Evolutionary conservation across 2,113 vertebrate genomes (phyloP).

Genomic region (Indri indri): DNA sequence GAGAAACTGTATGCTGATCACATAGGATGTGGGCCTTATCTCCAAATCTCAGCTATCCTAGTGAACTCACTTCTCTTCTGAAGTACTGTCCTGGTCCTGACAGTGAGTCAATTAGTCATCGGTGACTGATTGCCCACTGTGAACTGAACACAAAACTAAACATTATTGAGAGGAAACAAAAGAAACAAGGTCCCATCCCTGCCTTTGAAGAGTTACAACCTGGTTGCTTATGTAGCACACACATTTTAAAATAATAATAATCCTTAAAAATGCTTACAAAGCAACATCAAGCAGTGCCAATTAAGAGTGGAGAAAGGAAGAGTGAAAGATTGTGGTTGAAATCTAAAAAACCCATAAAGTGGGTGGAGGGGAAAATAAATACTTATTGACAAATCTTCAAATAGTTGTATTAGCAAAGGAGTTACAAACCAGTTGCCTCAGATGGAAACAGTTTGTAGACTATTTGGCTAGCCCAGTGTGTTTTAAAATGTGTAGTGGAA

Average conservation of each 20-base stretch:
- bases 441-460: neutral
- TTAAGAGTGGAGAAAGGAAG: conserved; percentile 1
- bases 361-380: neutral
- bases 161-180: conserved; percentile 39
- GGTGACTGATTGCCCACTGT: conserved; percentile 19
- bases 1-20: conserved; percentile 60
- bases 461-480: neutral
- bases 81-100: conserved; percentile 40
- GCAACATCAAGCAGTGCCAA: neutral
- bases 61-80: conserved; percentile 57
- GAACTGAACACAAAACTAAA: conserved; percentile 43
- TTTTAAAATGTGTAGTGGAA: neutral
- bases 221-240: conserved; percentile 29
- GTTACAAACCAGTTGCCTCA: neutral
- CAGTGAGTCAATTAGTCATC: conserved; percentile 56
- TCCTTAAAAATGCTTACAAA: conserved; percentile 15
- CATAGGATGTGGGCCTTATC: conserved; percentile 56
- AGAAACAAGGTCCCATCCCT: neutral
- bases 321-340: conserved; percentile 26
- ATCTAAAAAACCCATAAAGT: conserved; percentile 43
- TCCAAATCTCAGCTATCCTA: neutral
- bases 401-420: neutral
- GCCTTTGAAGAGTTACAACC: conserved; percentile 37
- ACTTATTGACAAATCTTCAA: conserved; percentile 3
- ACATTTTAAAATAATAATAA: conserved; percentile 20